Evolutionary conservation across 1,140 invertebrate genomes (phyloP).

Genomic region (Diprion similis): DNA sequence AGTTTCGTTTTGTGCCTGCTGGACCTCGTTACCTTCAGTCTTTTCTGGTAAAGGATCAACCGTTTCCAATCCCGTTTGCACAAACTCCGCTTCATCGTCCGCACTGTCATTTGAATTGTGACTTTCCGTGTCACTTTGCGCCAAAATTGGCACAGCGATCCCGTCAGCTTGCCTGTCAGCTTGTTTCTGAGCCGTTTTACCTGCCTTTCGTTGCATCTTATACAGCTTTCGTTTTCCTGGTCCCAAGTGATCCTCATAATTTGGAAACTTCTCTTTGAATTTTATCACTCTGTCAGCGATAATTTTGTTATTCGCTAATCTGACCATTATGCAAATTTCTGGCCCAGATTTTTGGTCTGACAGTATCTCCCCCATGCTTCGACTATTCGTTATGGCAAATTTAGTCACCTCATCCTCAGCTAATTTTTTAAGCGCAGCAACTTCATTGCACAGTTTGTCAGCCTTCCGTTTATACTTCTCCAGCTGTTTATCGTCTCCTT

Average conservation of each 20-base stretch:
- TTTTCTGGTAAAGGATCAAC: conserved; percentile 11
- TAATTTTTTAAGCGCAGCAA: conserved; percentile 43
- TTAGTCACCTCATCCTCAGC: conserved; percentile 52
- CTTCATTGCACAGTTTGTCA: conserved; percentile 42
- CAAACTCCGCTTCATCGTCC: not conserved
- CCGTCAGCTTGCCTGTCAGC: conserved; percentile 24
- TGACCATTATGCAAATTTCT: conserved; percentile 36
- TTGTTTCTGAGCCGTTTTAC: conserved; percentile 22
- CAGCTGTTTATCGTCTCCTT: conserved; percentile 41
- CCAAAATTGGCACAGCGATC: conserved; percentile 11
- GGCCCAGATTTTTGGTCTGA: conserved; percentile 29
- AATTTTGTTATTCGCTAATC: conserved; percentile 38
- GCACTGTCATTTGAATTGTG: not conserved
- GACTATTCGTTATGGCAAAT: conserved; percentile 43
- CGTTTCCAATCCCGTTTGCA: conserved; percentile 15
- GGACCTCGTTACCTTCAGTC: conserved; percentile 12
- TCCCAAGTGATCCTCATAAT: conserved; percentile 40
- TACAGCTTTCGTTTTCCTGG: conserved; percentile 29
- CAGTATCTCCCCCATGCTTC: conserved; percentile 36
- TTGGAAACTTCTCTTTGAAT: conserved; percentile 50
- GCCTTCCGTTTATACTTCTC: conserved; percentile 45
- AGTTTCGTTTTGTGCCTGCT: conserved; percentile 10
- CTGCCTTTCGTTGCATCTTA: conserved; percentile 28
- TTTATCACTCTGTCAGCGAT: conserved; percentile 37
- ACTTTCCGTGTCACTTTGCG: conserved; percentile 10